Base-by-base conservation (phyloP, 2,888 invertebrate genomes). In the Drosophila kanekoi region DNA sequence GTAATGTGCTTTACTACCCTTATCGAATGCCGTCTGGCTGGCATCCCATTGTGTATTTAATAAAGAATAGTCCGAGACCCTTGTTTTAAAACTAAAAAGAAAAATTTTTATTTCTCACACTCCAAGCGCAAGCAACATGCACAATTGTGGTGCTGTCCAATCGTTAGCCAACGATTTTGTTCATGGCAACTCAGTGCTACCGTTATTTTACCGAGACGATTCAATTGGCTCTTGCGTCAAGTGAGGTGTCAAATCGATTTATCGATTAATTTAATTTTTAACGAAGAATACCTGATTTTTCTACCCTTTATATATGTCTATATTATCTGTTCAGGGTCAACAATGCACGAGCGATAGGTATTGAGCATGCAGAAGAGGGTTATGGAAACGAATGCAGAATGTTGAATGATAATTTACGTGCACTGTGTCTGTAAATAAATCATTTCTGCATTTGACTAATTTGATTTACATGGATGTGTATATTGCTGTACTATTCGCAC, bases 261-360 rank as follows among this genome's bases (percentile, higher is more conserved):
- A 76, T 76, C 40, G 68, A 76, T 74, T 71, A 20, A 38, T 4
- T 45, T 20, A 56, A 75, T 75, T 44, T 61, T 58, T 58, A 51
- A 58, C 37, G 28, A 13, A 28, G 28, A 23, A 2, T 28, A 28
- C 28, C 23, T 0, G 23, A 8, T 23, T 23, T 23, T 23, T 18
- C 8, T 47, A 11, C 4, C 4, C 10, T 11, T 32, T n/a, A 20
- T 13, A 5, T 37, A 35, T n/a, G n/a, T 28, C 33, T 44, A 32
- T 16, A 16, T n/a, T n/a, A 53, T 18, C 53, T 20, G 33, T 43
- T 48, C 52, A 60, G 14, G 68, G 53, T 38, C 48, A 40, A 43
- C 16, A 28, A 28, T 28, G 28, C 5, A 16, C 18, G 28, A 8
- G 28, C 10, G n/a, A 28, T 28, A 18, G 13, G 9, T 14, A 43